Conservation (phyloP, 1,140 invertebrate genomes). For the Saccostrea cuccullata region DNA sequence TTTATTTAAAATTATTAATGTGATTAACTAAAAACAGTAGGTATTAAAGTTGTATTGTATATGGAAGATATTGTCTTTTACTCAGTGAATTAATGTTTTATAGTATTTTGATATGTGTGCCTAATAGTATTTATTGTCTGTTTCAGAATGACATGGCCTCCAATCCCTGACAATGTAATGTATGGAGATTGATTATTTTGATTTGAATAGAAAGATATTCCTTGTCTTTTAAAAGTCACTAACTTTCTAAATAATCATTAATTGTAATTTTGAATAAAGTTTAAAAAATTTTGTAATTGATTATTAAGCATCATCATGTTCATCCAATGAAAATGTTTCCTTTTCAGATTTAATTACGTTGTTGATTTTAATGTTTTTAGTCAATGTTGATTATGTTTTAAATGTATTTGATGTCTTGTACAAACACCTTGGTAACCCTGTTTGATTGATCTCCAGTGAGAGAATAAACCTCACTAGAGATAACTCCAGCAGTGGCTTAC, state of each 20-base stretch:
- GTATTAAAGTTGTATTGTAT: not conserved
- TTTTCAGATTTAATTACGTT: constrained; percentile 5
- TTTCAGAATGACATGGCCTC: not conserved
- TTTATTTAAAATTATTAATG: not conserved
- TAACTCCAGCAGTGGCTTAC: not conserved
- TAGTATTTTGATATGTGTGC: not conserved
- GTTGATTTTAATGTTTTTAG: not conserved
- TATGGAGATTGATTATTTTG: constrained; percentile 18
- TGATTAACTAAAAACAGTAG: not conserved
- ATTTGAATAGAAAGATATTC: not conserved
- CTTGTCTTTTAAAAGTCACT: not conserved
- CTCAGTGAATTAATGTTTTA: not conserved
- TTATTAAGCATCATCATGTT: not conserved
- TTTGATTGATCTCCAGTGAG: constrained; percentile 17
- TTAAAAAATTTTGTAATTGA: not conserved
- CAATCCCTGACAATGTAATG: not conserved
- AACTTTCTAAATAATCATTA: not conserved
- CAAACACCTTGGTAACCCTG: not conserved
- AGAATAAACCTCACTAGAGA: constrained; percentile 8
- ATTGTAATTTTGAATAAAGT: not conserved
- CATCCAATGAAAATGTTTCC: not conserved
- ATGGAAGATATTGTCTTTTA: not conserved
- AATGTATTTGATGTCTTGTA: constrained; percentile 15
- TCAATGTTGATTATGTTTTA: not conserved
- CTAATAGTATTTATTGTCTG: not conserved